Conservation (phyloP, 2,797 vertebrate species). For the Meriones psammophilus region DNA sequence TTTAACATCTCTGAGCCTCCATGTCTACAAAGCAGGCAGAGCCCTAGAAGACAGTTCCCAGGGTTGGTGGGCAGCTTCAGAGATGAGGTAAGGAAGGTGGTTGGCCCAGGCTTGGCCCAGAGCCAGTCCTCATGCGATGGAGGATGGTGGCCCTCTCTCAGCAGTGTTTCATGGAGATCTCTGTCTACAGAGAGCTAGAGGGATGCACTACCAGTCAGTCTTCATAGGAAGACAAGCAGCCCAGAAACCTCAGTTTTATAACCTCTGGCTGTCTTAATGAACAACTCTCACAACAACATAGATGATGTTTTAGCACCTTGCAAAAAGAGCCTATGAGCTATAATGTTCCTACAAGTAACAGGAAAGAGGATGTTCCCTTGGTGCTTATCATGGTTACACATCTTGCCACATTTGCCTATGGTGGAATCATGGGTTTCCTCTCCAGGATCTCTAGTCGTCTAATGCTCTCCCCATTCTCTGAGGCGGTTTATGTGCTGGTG, state of each 20-base stretch:
- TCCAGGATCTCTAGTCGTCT: background rate
- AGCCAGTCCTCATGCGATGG: background rate
- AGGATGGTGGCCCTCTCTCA: background rate
- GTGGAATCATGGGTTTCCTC: background rate
- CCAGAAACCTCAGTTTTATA: constrained; percentile 35
- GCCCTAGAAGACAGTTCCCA: constrained; percentile 38
- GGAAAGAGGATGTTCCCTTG: background rate
- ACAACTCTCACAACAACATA: background rate
- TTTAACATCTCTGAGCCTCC: constrained; percentile 56
- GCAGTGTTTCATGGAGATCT: background rate
- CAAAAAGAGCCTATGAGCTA: constrained; percentile 45
- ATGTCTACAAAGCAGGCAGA: constrained; percentile 51
- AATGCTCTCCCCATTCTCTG: background rate
- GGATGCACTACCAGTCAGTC: background rate
- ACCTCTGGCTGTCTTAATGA: constrained; percentile 6
- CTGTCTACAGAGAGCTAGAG: background rate
- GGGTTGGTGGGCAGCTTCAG: constrained; percentile 16
- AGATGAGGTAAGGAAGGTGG: constrained; percentile 10
- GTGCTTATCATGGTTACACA: background rate
- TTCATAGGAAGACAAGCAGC: constrained; percentile 28
- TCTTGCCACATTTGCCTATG: background rate
- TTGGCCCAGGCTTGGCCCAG: background rate
- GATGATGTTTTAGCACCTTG: background rate
- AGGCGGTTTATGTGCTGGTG: background rate
- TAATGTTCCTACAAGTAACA: background rate